Conservation (phyloP, 2,113 vertebrate genomes). For the Saguinus imperator region DNA sequence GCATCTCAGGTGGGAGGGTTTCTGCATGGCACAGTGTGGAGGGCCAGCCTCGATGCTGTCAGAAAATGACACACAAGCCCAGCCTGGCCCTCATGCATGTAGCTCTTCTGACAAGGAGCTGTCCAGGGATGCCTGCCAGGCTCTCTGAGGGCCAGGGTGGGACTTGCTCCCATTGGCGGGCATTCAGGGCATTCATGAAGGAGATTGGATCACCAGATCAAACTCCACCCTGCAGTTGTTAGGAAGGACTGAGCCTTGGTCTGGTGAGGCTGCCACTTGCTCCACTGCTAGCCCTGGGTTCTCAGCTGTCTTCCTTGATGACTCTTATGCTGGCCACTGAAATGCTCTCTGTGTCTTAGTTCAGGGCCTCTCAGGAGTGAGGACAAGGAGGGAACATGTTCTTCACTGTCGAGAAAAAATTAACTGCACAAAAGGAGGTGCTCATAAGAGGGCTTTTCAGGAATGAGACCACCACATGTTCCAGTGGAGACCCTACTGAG, state of each 20-base stretch:
- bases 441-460: accelerated
- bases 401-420: not conserved
- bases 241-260: not conserved
- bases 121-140: accelerated
- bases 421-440: too few species aligned
- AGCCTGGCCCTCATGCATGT: too few species aligned
- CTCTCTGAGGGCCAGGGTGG: not conserved
- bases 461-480: accelerated
- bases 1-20: not conserved
- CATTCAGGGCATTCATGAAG: not conserved
- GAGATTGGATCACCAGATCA: not conserved
- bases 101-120: accelerated
- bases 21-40: not conserved
- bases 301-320: accelerated
- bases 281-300: not conserved
- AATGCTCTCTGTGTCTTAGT: not conserved
- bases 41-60: too few species aligned
- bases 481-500: accelerated
- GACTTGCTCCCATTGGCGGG: not conserved
- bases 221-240: not conserved
- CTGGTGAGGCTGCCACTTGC: not conserved
- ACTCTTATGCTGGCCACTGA: not conserved
- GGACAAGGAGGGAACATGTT: accelerated
- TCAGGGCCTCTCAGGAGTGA: accelerated
- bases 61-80: not conserved